Percentiles rank a stretch among this genome's conserved stretches.
phyloP scores from a whole-genome alignment of 2,113 vertebrate genomes.

The Hemicordylus capensis region DNA sequence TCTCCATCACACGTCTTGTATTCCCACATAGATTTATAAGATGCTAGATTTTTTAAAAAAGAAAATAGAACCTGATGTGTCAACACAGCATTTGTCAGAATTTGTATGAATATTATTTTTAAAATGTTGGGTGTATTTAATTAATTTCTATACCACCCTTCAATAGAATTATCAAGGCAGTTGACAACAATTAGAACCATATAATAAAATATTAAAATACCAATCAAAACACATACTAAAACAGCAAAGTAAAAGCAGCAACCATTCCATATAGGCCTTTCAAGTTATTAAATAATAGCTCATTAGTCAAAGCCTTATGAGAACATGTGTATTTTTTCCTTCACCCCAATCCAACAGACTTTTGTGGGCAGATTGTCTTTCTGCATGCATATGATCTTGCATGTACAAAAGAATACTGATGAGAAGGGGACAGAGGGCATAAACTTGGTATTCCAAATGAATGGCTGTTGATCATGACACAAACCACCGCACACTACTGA shows the following conservation, averaged over 20 bases:
- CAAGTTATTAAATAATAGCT: too few relatives aligned
- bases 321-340: background rate
- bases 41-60: conserved; percentile 60
- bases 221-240: too few relatives aligned
- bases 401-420: background rate
- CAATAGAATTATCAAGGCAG: too few relatives aligned
- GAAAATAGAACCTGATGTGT: background rate
- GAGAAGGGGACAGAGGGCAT: background rate
- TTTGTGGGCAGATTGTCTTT: background rate
- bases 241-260: too few relatives aligned
- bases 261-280: too few relatives aligned
- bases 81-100: conserved; percentile 3
- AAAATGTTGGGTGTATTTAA: background rate
- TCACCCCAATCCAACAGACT: background rate
- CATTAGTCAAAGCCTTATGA: background rate
- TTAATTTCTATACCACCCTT: too few relatives aligned
- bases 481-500: background rate
- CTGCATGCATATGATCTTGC: background rate
- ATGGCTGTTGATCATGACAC: background rate
- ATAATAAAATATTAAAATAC: too few relatives aligned
- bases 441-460: background rate
- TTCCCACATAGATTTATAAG: conserved; percentile 80
- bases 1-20: conserved; percentile 84
- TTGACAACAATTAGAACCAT: too few relatives aligned
- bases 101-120: background rate